phyloP scores from a whole-genome alignment of 2,113 vertebrate species.

The Eubucco bourcierii region DNA sequence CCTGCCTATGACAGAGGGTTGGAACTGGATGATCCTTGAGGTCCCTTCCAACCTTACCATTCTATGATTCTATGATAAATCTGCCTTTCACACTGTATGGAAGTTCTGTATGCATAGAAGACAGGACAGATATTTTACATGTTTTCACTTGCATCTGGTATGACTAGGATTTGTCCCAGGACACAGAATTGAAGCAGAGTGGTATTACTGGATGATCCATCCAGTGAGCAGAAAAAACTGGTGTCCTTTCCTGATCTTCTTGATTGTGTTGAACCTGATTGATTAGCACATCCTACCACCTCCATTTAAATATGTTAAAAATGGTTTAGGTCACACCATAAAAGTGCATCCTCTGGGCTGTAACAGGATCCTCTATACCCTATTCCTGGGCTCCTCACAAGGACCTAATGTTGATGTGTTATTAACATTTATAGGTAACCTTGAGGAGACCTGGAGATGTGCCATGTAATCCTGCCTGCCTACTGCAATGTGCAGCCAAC shows the following conservation, averaged over 20 bases:
- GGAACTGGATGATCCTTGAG: no score
- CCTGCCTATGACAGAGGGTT: no score
- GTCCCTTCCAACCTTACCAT: no score
- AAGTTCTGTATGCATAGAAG: no score
- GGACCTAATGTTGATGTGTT: not conserved
- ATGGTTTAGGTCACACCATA: fast-evolving
- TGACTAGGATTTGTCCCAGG: no score
- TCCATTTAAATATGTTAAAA: not conserved
- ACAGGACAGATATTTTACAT: no score
- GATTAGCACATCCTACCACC: not conserved
- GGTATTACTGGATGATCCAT: no score
- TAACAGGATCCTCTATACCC: not conserved
- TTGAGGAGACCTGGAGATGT: not conserved
- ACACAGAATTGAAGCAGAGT: no score
- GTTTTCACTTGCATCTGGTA: no score
- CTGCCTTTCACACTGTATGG: no score
- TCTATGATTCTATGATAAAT: not conserved
- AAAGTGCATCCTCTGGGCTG: not conserved
- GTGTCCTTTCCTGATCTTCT: not conserved
- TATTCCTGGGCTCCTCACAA: not conserved
- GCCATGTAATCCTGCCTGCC: not conserved
- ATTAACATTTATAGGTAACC: not conserved
- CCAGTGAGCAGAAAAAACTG: not conserved
- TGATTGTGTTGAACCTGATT: not conserved
- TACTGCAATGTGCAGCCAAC: not conserved